phyloP scores from a whole-genome alignment of 2,888 invertebrate genomes.

The Trileptium ribeirensis region DNA sequence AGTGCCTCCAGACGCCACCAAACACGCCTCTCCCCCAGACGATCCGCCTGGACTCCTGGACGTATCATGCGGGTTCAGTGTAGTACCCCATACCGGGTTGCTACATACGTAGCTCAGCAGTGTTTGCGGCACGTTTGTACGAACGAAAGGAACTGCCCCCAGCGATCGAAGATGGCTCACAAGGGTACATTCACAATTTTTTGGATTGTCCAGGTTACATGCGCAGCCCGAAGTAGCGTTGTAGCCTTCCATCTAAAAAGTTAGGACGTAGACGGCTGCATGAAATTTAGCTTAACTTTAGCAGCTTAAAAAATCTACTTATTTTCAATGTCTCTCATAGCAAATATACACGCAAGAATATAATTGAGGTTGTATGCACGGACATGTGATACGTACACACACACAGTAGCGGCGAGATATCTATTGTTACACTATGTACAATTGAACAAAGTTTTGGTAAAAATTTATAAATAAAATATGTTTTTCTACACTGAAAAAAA shows the following conservation, averaged over 20 bases:
- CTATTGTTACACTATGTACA: too few species aligned
- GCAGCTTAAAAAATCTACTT: too few species aligned
- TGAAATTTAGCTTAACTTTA: too few species aligned
- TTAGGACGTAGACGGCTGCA: too few species aligned
- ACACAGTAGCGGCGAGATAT: too few species aligned
- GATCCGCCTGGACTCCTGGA: slow-evolving; percentile 54
- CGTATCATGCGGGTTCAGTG: slow-evolving; percentile 49
- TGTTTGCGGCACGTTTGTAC: slow-evolving; percentile 51
- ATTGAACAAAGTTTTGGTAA: too few species aligned
- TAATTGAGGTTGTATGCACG: too few species aligned
- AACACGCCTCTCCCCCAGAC: slow-evolving; percentile 54
- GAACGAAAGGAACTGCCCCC: slow-evolving; percentile 54
- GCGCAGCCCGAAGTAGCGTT: slow-evolving; percentile 50
- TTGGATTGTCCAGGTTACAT: slow-evolving; percentile 48
- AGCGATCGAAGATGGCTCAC: slow-evolving; percentile 29
- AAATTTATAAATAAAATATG: too few species aligned
- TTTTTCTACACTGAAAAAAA: too few species aligned
- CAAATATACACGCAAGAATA: too few species aligned
- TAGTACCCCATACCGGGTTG: slow-evolving; percentile 49
- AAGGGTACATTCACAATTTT: slow-evolving; percentile 36
- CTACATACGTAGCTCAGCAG: slow-evolving; percentile 36
- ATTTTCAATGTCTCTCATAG: too few species aligned
- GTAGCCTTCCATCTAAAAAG: slow-evolving; percentile 47
- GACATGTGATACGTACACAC: too few species aligned
- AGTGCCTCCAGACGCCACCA: slow-evolving; percentile 54